Conservation (phyloP, 2,888 invertebrate species). For the Rotaria magnacalcarata region DNA sequence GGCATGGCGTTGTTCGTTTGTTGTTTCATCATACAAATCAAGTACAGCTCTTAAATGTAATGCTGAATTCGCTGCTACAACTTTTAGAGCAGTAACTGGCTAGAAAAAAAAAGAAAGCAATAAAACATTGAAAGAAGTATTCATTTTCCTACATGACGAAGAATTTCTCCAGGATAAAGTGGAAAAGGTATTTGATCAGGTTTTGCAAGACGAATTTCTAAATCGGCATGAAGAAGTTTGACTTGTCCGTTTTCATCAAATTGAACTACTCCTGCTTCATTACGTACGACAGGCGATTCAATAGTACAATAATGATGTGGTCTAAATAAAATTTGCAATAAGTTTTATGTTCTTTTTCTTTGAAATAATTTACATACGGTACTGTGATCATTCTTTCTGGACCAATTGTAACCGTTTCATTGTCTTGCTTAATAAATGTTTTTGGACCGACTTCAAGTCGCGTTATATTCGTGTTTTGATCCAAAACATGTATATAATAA, state of each 20-base stretch:
- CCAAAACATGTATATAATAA: constrained; percentile 62
- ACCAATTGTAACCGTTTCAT: constrained; percentile 58
- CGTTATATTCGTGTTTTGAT: constrained; percentile 62
- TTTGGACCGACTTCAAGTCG: constrained; percentile 61
- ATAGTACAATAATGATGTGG: constrained; percentile 60
- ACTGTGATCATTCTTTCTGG: constrained; percentile 45
- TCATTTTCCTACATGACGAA: constrained; percentile 46
- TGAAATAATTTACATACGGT: background rate
- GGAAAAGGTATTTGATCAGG: constrained; percentile 62
- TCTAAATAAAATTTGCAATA: background rate
- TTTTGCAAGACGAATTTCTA: constrained; percentile 61
- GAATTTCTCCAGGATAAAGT: constrained; percentile 62
- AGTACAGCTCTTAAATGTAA: constrained; percentile 59
- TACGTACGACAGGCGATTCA: constrained; percentile 60
- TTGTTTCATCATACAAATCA: constrained; percentile 59
- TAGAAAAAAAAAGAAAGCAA: background rate
- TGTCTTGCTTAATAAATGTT: constrained; percentile 62
- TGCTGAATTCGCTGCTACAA: constrained; percentile 60
- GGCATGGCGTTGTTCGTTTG: constrained; percentile 56
- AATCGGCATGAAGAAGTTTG: constrained; percentile 60
- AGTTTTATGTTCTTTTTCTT: too few species aligned
- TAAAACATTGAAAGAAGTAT: too few species aligned
- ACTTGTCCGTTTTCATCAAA: constrained; percentile 59
- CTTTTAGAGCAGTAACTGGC: constrained; percentile 54
- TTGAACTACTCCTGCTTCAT: constrained; percentile 54